A percentile compares a stretch with the other conserved stretches of the same genome.
Evolutionary conservation across 2,888 invertebrate species (phyloP).

Genomic region (Plagiodera versicolora): DNA sequence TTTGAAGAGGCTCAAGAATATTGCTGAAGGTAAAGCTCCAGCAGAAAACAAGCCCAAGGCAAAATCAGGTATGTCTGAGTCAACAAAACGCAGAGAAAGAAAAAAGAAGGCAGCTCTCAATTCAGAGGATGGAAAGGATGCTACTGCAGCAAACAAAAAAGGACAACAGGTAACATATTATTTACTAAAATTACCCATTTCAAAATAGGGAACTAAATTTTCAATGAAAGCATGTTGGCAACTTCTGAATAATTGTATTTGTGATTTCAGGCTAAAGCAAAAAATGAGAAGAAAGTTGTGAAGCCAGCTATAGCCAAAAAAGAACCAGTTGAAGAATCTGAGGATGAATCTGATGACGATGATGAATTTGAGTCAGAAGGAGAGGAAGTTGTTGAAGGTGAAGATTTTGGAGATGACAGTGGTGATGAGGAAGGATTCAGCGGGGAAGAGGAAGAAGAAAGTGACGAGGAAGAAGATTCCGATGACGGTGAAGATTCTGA

Average conservation of each 20-base stretch:
- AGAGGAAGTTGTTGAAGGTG: slow-evolving; percentile 4
- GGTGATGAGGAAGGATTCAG: slow-evolving; percentile 2
- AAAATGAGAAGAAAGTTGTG: background rate
- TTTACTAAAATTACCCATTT: too few species aligned
- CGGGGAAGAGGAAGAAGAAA: background rate
- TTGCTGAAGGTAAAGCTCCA: slow-evolving; percentile 14
- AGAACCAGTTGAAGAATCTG: slow-evolving; percentile 3
- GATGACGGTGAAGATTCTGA: slow-evolving; percentile 15
- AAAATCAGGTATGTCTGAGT: background rate
- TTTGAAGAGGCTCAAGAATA: slow-evolving; percentile 15
- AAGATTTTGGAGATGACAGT: slow-evolving; percentile 5
- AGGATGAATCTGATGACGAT: slow-evolving; percentile 9
- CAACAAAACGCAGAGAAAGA: slow-evolving; percentile 5
- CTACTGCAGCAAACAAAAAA: background rate
- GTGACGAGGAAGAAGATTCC: background rate
- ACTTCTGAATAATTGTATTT: too few species aligned
- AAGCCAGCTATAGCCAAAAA: background rate
- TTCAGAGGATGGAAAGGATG: background rate
- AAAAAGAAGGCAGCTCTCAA: background rate
- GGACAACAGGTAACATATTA: background rate
- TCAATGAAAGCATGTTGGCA: too few species aligned
- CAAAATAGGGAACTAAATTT: too few species aligned
- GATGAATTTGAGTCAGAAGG: background rate
- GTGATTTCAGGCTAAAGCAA: background rate
- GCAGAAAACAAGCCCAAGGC: background rate